Conservation (phyloP, 2,797 vertebrate genomes). For the Myotis vivesi region DNA sequence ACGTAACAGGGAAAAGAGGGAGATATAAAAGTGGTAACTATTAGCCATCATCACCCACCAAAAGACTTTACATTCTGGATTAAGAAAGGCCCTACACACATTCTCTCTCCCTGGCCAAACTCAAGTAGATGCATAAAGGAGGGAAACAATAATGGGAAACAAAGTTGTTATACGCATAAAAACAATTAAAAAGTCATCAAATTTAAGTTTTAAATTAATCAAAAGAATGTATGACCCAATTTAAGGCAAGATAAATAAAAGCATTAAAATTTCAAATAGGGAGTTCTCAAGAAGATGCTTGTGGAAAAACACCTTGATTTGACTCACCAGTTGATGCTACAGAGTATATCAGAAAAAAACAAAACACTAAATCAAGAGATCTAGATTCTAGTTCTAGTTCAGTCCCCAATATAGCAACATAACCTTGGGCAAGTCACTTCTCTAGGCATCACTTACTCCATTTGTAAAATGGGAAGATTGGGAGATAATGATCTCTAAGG, state of each 20-base stretch:
- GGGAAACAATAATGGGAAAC: neutral
- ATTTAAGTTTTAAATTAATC: neutral
- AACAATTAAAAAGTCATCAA: constrained; percentile 14
- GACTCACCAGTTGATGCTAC: neutral
- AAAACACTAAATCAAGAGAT: neutral
- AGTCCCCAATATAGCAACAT: neutral
- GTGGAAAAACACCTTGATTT: neutral
- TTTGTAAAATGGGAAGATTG: neutral
- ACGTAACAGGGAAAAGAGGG: neutral
- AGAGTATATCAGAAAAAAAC: neutral
- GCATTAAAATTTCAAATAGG: constrained; percentile 41
- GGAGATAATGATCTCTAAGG: neutral
- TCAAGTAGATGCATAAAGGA: neutral
- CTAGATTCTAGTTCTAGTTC: neutral
- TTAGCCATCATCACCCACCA: neutral
- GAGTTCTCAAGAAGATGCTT: neutral
- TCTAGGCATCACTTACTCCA: neutral
- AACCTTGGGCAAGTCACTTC: neutral
- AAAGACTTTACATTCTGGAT: constrained; percentile 17
- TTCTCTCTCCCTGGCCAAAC: neutral
- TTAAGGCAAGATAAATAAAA: constrained; percentile 33
- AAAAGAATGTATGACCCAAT: constrained; percentile 36
- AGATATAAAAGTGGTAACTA: neutral
- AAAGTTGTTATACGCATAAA: constrained; percentile 14
- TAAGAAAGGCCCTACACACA: neutral